These are phyloP conservation scores for Brachypteracias leptosomus DNA, from an alignment of 2,113 vertebrate genomes.

Conservation along the genomic window DNA sequence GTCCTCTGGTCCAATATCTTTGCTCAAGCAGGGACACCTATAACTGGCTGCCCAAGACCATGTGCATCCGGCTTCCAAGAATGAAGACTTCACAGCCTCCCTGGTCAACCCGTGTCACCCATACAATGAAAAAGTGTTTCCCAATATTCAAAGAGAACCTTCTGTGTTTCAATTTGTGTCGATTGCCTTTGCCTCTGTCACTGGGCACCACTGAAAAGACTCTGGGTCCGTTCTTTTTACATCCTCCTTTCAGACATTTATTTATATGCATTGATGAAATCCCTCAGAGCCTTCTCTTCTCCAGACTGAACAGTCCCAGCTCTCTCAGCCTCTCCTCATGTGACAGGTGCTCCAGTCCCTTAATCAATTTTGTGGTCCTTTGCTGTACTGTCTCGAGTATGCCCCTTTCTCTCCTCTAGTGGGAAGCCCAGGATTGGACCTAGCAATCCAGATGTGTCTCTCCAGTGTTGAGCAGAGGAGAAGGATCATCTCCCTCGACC, in stretches of 20 bases:
- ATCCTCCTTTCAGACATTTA: background rate
- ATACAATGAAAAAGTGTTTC: background rate
- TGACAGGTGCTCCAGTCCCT: background rate
- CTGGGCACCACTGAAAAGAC: background rate
- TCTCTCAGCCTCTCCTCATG: background rate
- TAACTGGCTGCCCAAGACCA: background rate
- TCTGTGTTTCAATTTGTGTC: background rate
- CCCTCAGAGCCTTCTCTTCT: background rate
- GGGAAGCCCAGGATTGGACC: background rate
- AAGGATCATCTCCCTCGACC: background rate
- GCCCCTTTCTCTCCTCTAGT: rapidly evolving
- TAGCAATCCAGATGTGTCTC: background rate
- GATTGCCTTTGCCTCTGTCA: background rate
- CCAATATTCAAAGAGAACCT: background rate
- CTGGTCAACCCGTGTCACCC: background rate
- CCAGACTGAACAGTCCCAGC: background rate
- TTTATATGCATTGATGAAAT: background rate
- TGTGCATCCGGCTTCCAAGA: background rate
- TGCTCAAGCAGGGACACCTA: background rate
- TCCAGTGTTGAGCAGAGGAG: background rate
- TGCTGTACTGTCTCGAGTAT: background rate
- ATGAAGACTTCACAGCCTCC: background rate
- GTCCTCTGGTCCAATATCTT: background rate
- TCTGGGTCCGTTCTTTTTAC: background rate
- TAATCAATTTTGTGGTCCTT: background rate